Percentiles rank a stretch among this genome's conserved stretches.
Conservation (phyloP, 2,797 vertebrate species). For the Adrianichthys oophorus region DNA sequence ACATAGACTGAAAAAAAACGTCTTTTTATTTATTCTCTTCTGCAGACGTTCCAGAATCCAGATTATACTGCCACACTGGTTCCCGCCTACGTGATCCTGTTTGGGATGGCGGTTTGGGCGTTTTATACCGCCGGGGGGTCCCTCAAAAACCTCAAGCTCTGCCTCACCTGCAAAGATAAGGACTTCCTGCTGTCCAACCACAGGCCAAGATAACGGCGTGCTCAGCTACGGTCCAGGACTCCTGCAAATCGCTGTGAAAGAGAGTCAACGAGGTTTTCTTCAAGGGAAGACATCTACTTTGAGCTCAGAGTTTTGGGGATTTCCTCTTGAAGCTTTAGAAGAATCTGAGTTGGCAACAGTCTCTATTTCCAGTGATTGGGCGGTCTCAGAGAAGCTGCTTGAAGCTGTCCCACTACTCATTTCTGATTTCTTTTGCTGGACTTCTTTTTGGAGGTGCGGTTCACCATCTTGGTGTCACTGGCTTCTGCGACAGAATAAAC, state of each 20-base stretch:
- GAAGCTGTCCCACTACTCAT: no score
- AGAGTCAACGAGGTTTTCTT: slow-evolving; percentile 11
- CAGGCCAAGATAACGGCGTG: slow-evolving; percentile 77
- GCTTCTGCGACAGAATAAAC: no score
- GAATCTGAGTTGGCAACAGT: not conserved
- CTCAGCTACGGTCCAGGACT: slow-evolving; percentile 35
- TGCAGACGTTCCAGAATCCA: slow-evolving; percentile 82
- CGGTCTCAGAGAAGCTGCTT: no score
- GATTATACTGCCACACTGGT: slow-evolving; percentile 76
- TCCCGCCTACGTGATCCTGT: slow-evolving; percentile 77
- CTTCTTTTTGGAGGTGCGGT: no score
- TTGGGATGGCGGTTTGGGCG: slow-evolving; percentile 79
- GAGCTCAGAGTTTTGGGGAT: no score
- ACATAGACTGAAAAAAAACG: not conserved
- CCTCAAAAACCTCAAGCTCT: slow-evolving; percentile 81
- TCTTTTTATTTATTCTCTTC: not conserved
- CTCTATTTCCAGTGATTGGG: no score
- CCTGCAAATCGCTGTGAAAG: slow-evolving; percentile 2
- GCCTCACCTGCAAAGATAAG: slow-evolving; percentile 83
- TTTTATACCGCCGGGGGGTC: slow-evolving; percentile 81
- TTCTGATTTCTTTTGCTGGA: no score
- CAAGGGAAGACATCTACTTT: not conserved
- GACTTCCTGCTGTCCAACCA: slow-evolving; percentile 84
- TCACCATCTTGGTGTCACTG: no score
- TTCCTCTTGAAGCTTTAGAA: not conserved